Evolutionary conservation across 2,113 vertebrate genomes (phyloP), one percentile per base, ranked within the genome.

Genomic region (Osmerus eperlanus): DNA sequence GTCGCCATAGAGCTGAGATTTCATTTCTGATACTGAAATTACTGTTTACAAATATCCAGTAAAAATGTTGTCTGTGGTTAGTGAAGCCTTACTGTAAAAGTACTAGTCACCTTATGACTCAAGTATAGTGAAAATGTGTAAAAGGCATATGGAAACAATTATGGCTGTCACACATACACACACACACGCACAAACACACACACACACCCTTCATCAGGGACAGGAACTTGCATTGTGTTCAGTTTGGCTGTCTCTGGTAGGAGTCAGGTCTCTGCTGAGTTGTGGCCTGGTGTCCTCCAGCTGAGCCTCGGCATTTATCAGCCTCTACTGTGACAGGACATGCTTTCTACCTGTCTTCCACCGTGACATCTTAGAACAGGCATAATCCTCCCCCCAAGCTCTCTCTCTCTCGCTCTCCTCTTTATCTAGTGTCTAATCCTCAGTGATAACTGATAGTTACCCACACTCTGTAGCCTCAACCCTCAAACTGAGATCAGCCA

Each of bases 351-450:
- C 87, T 86, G 87, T 86, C 83, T 85, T 86, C 25, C 85, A 83
- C 77, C 77, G 84, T 86, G 84, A 85, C 85, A 85, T 87, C 77
- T 85, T 81, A 76, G 78, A 87, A 80, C 77, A 7, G 67, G 63
- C 9, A 9, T 86, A 89, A 90, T 89, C 86, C 83, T 76, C 67
- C 84, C 85, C 79, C 55, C 54, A 41, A 76, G 81, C 85, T 60
- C 58, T 65, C 32, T 65, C 75, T 65, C 62, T 62, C 55, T 4
- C 68, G 72, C 72, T 75, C 71, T 68, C 73, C 71, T 73, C 76
- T 81, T 82, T 79, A 73, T 82, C 81, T 72, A 75, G 87, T 86
- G 87, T 89, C 89, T 89, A 89, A 90, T 89, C 88, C 88, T 78
- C 60, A 67, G 80, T 76, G 84, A 83, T 87, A 85, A 81, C 86